A percentile compares a stretch with the other conserved stretches of the same genome.
These are phyloP conservation scores for Macrotrachela quadricornifera DNA, from an alignment of 1,140 invertebrate genomes.

Conservation along the genomic window DNA sequence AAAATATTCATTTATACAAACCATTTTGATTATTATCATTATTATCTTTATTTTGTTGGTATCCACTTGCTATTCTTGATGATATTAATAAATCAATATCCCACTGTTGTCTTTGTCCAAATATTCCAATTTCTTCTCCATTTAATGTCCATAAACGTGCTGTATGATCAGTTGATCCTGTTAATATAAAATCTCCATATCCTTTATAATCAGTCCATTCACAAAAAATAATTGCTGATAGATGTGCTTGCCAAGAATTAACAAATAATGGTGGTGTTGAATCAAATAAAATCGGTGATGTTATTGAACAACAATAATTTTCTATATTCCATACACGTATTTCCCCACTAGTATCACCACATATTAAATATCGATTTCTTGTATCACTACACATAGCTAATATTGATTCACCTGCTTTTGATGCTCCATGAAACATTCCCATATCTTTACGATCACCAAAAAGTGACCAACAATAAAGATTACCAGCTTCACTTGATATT, in stretches of 20 bases:
- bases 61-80: no score
- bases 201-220: slow-evolving; percentile 18
- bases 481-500: slow-evolving; percentile 23
- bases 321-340: slow-evolving; percentile 23
- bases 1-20: no score
- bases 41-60: no score
- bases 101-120: slow-evolving; percentile 20
- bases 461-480: slow-evolving; percentile 23
- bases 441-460: slow-evolving; percentile 16
- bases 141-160: slow-evolving; percentile 22
- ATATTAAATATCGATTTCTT: slow-evolving; percentile 18
- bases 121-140: slow-evolving; percentile 24
- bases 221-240: slow-evolving; percentile 23
- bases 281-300: not conserved
- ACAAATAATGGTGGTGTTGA: slow-evolving; percentile 15
- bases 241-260: slow-evolving; percentile 20
- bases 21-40: no score
- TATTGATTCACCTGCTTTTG: slow-evolving; percentile 19
- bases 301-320: slow-evolving; percentile 11
- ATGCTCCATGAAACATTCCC: slow-evolving; percentile 24
- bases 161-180: slow-evolving; percentile 26
- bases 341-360: slow-evolving; percentile 23
- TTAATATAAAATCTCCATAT: slow-evolving; percentile 17
- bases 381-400: slow-evolving; percentile 19
- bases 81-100: not conserved